These are phyloP conservation scores for Aulostomus chinensis DNA, from an alignment of 2,797 vertebrate species.

Conservation along the genomic window DNA sequence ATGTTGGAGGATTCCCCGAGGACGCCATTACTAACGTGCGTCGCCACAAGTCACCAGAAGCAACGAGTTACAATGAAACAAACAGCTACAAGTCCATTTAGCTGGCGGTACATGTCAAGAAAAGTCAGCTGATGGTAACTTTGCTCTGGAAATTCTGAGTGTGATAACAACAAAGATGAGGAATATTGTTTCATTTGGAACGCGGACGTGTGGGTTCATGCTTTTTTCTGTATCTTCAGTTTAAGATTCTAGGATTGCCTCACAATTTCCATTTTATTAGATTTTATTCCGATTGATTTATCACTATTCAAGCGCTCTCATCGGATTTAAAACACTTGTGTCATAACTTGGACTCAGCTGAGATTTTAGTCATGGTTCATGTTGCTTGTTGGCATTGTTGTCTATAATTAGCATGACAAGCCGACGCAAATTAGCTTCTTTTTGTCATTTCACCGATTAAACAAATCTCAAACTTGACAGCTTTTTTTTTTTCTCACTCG, in stretches of 20 bases:
- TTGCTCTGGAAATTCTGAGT: background rate
- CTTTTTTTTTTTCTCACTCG: too few species aligned
- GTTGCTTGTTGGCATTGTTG: slow-evolving; percentile 17
- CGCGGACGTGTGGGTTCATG: background rate
- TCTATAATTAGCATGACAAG: background rate
- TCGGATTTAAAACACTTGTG: slow-evolving; percentile 49
- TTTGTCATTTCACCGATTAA: slow-evolving; percentile 2
- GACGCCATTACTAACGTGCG: slow-evolving; percentile 51
- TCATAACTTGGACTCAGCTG: slow-evolving; percentile 55
- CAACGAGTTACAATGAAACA: background rate
- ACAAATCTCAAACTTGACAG: slow-evolving; percentile 31
- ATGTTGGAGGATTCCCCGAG: slow-evolving; percentile 69
- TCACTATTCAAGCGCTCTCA: slow-evolving; percentile 11
- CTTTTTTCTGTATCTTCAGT: slow-evolving; percentile 1
- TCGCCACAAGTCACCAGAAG: slow-evolving; percentile 29
- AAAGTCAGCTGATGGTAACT: slow-evolving; percentile 1
- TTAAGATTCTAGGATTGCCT: slow-evolving; percentile 12
- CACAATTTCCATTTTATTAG: slow-evolving; percentile 49
- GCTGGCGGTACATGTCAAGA: background rate
- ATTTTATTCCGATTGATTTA: slow-evolving; percentile 42
- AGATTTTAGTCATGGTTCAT: slow-evolving; percentile 17
- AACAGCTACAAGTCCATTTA: too few species aligned
- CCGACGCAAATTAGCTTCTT: background rate
- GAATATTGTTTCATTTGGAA: slow-evolving; percentile 13
- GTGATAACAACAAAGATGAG: background rate